Conservation (phyloP, 2,113 vertebrate genomes). For the Oreochromis tanganicae region DNA sequence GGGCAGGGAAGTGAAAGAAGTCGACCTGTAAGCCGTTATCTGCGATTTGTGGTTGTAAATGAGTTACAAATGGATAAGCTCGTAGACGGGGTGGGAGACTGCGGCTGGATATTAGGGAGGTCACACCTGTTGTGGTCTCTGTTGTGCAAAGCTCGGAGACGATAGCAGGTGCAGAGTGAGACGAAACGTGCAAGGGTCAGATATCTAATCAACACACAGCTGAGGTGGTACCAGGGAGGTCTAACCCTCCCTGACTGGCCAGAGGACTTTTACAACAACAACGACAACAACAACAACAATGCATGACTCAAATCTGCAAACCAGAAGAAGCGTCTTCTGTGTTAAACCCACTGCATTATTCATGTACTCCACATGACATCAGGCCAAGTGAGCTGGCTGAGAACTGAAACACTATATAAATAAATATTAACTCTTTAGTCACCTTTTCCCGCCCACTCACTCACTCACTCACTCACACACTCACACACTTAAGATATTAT, state of each 20-base stretch:
- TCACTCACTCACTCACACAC: neutral
- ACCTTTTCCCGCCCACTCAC: neutral
- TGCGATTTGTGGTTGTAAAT: neutral
- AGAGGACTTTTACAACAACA: neutral
- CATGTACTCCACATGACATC: conserved; percentile 29
- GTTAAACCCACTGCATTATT: neutral
- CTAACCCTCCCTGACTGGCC: neutral
- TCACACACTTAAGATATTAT: neutral
- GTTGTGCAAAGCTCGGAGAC: neutral
- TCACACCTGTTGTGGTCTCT: conserved; percentile 43
- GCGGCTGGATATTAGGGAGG: neutral
- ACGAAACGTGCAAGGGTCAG: neutral
- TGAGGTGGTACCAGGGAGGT: conserved; percentile 46
- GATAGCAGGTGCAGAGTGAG: conserved; percentile 39
- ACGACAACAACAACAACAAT: conserved; percentile 4
- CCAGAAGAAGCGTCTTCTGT: neutral
- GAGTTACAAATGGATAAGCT: neutral
- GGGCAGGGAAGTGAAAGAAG: neutral
- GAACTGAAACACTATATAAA: neutral
- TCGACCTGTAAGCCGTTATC: neutral
- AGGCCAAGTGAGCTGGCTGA: neutral
- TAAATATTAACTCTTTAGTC: neutral
- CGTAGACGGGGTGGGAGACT: neutral
- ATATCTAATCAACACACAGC: conserved; percentile 21
- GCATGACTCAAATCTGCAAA: neutral